Conservation (phyloP, 2,888 invertebrate species). For the Thera britannica region DNA sequence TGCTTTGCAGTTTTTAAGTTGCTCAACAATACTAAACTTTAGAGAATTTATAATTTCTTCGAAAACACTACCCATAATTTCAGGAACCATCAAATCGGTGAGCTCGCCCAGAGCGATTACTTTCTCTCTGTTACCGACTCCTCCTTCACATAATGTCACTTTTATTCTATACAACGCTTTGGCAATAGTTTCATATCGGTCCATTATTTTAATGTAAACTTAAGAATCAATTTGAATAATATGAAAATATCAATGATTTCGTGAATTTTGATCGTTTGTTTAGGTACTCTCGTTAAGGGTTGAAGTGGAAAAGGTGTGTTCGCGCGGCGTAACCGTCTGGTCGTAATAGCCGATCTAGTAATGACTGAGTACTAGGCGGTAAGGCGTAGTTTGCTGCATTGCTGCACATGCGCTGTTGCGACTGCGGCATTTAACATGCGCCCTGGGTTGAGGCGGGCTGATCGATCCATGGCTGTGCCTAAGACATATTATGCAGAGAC, state of each 20-base stretch:
- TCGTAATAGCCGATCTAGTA: neutral
- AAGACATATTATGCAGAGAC: neutral
- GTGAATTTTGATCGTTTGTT: neutral
- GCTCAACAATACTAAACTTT: neutral
- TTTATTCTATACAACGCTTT: neutral
- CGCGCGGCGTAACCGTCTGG: neutral
- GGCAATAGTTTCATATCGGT: neutral
- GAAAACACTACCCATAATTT: neutral
- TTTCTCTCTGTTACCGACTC: neutral
- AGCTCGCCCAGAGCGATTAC: neutral
- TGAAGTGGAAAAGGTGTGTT: neutral
- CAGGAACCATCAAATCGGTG: neutral
- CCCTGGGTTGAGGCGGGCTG: neutral
- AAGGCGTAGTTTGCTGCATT: neutral
- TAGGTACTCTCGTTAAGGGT: neutral
- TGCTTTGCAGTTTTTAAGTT: neutral
- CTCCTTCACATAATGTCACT: neutral
- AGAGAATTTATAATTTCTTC: neutral
- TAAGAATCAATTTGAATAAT: neutral
- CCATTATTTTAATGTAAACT: neutral
- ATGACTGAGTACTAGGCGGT: neutral
- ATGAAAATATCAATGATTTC: neutral
- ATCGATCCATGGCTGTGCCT: neutral
- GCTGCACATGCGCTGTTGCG: slow-evolving; percentile 17
- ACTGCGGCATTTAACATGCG: slow-evolving; percentile 20